Base-by-base conservation (phyloP, 1,140 invertebrate species). In the Bombus breviceps region DNA sequence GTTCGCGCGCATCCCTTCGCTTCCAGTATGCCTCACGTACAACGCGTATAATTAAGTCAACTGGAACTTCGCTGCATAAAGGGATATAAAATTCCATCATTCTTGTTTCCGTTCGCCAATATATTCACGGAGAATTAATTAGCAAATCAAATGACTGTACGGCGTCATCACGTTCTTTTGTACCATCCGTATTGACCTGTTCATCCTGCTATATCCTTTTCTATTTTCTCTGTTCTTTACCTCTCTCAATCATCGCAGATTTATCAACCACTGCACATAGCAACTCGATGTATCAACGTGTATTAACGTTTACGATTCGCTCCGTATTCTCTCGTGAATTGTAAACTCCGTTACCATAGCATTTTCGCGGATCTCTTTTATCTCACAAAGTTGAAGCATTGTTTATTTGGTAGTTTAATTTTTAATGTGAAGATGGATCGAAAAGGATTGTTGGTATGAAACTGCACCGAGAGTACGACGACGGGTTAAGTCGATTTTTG, bases 41-140 rank as follows among this genome's bases (percentile, higher is more conserved):
- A 41, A 77, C 34, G n/a, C 12, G 22, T 71, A 18, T 47, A 84
- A 84, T 84, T 84, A 62, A 59, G 66, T 32, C 82, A 34, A 34
- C 22, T 41, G 47, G 22, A 18, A 28, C 34, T 39, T n/a, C 9
- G 34, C 0, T 37, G 43, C 0, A n/a, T n/a, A 59, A 43, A 71
- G 37, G 22, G 22, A 8, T 5, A 37, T 18, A 59, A 71, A 71
- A 84, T 83, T 83, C n/a, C 10, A 53, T 6, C 34, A 8, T 4
- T 9, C 73, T n/a, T 6, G 8, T 18, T 22, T 25, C 4, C 9
- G 1, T 53, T 22, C 18, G 25, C 10, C 3, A 68, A 37, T 18
- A 32, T 15, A 12, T 43, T 34, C 37, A 57, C 57, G 13, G 13
- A 25, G 41, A 41, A 64, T 81, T 81, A 47, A 73, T 81, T 74